Evolutionary conservation across 1,140 invertebrate species (phyloP).

Genomic region (Dryas iulia): DNA sequence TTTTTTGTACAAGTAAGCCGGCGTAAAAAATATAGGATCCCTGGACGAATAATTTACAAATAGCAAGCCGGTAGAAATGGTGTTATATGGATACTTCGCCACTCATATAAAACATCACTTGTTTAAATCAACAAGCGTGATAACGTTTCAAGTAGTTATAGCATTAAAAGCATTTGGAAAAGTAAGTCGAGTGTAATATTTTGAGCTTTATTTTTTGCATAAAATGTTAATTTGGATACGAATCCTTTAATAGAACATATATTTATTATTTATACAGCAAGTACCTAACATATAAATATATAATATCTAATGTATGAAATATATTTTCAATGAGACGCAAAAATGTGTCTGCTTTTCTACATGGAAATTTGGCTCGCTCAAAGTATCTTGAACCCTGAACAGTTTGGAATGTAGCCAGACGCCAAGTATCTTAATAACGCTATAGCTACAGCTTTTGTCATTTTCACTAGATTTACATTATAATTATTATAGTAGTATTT

Average conservation of each 20-base stretch:
- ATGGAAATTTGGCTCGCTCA: slow-evolving; percentile 21
- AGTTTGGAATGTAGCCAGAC: slow-evolving; percentile 25
- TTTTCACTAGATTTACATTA: background rate
- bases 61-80: too few relatives aligned
- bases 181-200: background rate
- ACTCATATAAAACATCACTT: background rate
- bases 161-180: background rate
- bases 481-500: background rate
- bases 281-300: too few relatives aligned
- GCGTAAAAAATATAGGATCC: too few relatives aligned
- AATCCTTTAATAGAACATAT: background rate
- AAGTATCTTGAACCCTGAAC: slow-evolving; percentile 22
- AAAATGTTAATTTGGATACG: too few relatives aligned
- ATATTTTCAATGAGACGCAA: background rate
- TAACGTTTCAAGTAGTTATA: background rate
- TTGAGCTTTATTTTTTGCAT: background rate
- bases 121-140: background rate
- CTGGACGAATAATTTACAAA: too few relatives aligned
- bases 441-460: background rate
- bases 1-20: too few relatives aligned
- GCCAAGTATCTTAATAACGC: slow-evolving; percentile 5
- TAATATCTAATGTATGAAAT: background rate
- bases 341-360: background rate
- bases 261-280: background rate
- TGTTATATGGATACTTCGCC: too few relatives aligned